Base-by-base conservation (phyloP, 2,888 invertebrate genomes). In the Drosophila imparisetae region DNA sequence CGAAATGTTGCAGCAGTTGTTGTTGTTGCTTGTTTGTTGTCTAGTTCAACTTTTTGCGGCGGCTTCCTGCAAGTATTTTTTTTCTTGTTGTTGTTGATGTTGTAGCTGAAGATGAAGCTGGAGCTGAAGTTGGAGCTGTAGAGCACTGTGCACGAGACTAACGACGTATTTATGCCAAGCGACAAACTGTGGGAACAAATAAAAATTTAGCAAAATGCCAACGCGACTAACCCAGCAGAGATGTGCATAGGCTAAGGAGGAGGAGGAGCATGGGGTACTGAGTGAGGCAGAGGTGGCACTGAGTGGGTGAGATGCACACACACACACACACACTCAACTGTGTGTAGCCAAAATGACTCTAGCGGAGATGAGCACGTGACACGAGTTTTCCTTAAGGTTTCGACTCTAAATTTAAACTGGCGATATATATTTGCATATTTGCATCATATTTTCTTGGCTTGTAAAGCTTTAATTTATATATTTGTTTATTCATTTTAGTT, bases 151-250 rank as follows among this genome's bases (percentile, higher is more conserved):
- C 38, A 59, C 63, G 67, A 30, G 74, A 72, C 81, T 87, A 88
- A 87, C 86, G 88, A 87, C 68, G 86, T 87, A 88, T 87, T 87
- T 87, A 87, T 87, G 86, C 86, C 86, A 83, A 87, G 76, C 88
- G 86, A 87, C 86, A 87, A 87, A 87, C 86, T 87, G 86, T 87
- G 86, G 86, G 86, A 87, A 87, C 86, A 87, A 86, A 86, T 86
- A 80, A 83, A 85, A 86, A 83, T 86, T 86, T 86, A 85, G 86
- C 81, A 67, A 80, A 86, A 83, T 85, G 85, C 80, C 80, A 80
- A 72, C 36, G 70, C 73, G 58, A 74, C 74, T 24, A 52, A 30
- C 48, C 40, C 57, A 40, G 15, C 45, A 45, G 52, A 15, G 58
- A 40, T 42, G 52, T 13, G 11, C 52, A 6, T 40, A 8, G 32